Percentiles rank a stretch among this genome's conserved stretches.
Conservation (phyloP, 2,797 vertebrate species). For the Cygnus olor region DNA sequence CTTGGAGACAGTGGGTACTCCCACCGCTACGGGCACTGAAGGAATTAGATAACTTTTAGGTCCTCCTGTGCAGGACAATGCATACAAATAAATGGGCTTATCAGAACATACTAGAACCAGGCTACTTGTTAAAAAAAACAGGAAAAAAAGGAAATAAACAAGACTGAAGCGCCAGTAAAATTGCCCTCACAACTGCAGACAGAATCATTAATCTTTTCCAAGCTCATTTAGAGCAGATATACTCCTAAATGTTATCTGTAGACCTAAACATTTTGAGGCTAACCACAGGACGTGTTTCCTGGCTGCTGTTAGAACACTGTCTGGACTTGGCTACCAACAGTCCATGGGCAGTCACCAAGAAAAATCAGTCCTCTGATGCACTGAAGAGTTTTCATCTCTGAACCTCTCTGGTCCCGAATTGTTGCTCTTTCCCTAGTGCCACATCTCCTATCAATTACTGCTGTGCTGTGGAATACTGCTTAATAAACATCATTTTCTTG, state of each 20-base stretch:
- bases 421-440: neutral
- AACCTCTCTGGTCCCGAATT: neutral
- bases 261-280: conserved; percentile 16
- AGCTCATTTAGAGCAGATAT: neutral
- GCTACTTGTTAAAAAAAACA: neutral
- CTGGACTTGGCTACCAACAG: neutral
- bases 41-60: neutral
- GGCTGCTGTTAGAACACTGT: neutral
- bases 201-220: neutral
- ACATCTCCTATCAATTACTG: conserved; percentile 31
- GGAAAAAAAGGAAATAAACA: rapidly evolving
- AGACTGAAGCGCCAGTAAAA: neutral
- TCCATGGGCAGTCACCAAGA: neutral
- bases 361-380: neutral
- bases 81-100: neutral
- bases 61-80: neutral
- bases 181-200: neutral
- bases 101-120: neutral
- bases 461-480: conserved; percentile 33
- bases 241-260: neutral
- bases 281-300: neutral
- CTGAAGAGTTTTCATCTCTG: neutral
- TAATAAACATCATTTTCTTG: conserved; percentile 68
- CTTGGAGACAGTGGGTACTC: neutral
- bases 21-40: neutral